Percentiles rank a stretch among this genome's conserved stretches.
These are phyloP conservation scores for Carassius carassius DNA, from an alignment of 2,113 vertebrate genomes.

Conservation along the genomic window DNA sequence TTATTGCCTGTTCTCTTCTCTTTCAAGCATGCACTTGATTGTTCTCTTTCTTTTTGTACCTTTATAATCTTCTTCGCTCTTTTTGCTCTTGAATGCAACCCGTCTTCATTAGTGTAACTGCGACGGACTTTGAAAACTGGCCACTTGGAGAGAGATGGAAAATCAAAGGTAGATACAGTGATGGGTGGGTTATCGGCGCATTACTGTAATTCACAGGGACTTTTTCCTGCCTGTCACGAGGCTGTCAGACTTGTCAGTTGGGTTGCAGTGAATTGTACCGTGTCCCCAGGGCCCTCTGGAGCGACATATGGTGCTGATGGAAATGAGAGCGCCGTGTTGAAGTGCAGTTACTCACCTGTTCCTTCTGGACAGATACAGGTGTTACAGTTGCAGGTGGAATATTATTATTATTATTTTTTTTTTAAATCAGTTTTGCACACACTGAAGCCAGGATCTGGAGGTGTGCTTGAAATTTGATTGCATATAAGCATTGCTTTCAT, in stretches of 20 bases:
- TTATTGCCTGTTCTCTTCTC: background rate
- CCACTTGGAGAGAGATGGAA: conserved; percentile 18
- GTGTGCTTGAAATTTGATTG: background rate
- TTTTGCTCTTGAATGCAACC: conserved; percentile 2
- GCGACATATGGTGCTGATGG: conserved; percentile 29
- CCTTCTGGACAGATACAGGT: conserved; percentile 32
- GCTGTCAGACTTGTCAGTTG: conserved; percentile 27
- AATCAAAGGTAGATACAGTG: conserved; percentile 19
- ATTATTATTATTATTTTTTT: background rate
- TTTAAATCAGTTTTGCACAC: background rate
- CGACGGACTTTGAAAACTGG: conserved; percentile 41
- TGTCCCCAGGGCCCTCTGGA: background rate
- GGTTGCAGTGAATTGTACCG: background rate
- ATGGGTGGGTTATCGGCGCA: background rate
- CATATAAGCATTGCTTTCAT: background rate
- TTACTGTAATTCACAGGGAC: conserved; percentile 17
- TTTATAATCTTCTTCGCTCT: background rate
- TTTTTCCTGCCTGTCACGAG: background rate
- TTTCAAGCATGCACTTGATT: background rate
- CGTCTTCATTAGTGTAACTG: conserved; percentile 41
- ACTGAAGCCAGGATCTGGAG: background rate
- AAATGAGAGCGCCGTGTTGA: conserved; percentile 17
- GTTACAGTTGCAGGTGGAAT: conserved; percentile 19
- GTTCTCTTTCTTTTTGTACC: background rate
- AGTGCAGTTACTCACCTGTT: conserved; percentile 51